Percentiles rank a stretch among this genome's conserved stretches.
Conservation (phyloP, 1,140 invertebrate species). For the Lucilia sericata region DNA sequence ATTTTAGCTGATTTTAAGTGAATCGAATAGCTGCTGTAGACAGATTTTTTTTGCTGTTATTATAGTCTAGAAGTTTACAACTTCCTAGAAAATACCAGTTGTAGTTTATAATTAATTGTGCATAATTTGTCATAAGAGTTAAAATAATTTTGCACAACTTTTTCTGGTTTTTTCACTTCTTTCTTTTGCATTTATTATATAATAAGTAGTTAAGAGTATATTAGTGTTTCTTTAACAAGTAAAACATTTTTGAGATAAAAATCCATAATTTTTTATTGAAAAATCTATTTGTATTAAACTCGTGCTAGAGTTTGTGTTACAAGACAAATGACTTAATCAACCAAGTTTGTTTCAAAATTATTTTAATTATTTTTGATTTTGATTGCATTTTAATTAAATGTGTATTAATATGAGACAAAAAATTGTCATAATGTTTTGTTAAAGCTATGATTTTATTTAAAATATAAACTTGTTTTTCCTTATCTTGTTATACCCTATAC, state of each 20-base stretch:
- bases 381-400: too few species aligned
- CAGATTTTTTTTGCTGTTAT: neutral
- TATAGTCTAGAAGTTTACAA: neutral
- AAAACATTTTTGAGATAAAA: neutral
- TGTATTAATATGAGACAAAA: too few species aligned
- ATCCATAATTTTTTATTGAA: neutral
- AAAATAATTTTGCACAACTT: neutral
- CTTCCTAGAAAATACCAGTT: conserved; percentile 11
- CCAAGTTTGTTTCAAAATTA: neutral
- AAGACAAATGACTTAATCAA: neutral
- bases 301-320: neutral
- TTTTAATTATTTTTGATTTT: neutral
- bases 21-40: neutral
- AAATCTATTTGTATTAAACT: neutral
- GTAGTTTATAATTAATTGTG: neutral
- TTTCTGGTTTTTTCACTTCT: neutral
- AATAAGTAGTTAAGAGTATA: neutral
- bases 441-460: too few species aligned
- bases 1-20: conserved; percentile 7
- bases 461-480: too few species aligned
- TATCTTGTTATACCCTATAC: too few species aligned
- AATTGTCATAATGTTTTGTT: too few species aligned
- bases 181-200: neutral
- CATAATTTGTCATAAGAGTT: conserved; percentile 5
- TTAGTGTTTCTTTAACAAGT: neutral